Base-by-base conservation (phyloP, 2,797 vertebrate genomes). In the Macrochelys suwanniensis region DNA sequence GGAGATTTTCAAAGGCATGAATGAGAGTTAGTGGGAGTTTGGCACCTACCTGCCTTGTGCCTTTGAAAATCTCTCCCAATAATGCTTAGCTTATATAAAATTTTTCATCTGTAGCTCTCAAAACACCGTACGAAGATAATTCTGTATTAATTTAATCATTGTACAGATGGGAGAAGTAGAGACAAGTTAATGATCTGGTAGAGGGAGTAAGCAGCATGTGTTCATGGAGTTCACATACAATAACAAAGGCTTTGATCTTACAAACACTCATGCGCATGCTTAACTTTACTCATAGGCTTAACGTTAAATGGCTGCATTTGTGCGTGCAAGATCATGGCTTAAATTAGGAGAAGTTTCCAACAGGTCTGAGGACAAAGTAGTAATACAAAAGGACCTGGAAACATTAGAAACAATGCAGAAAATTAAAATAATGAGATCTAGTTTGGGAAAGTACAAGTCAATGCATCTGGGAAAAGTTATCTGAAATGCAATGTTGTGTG, bases 391-490 rank as follows among this genome's bases (percentile, higher is more conserved):
- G 7, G 78, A 82, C 54, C 51, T 15, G 5, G 82, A 45, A 17
- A 17, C 54, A 2, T 7, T 56, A 28, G n/a, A 57, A 33, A 33
- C 31, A 33, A 15, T 49, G 25, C 77, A 79, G 87, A 76, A 93
- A 93, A 37, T 71, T 42, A 42, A 42, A 71, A 23, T 65, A 57
- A 59, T 37, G 53, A 89, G 68, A n/a, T 90, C 42, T 94, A 89
- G 87, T 59, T 96, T 87, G 86, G 65, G 5, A 15, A 76, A 85
- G 90, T 91, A 74, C 85, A 89, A 87, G 80, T 94, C 91, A 81
- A 13, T 89, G n/a, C 77, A 84, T 80, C 65, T 82, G n/a, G 74
- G 86, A 51, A 78, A 78, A 90, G 91, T 65, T 84, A 91, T 80
- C 56, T 0, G 7, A 56, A 37, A 3, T 88, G 37, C 21, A 12